Evolutionary conservation across 2,888 invertebrate genomes (phyloP).

Genomic region (Hipparchia semele): DNA sequence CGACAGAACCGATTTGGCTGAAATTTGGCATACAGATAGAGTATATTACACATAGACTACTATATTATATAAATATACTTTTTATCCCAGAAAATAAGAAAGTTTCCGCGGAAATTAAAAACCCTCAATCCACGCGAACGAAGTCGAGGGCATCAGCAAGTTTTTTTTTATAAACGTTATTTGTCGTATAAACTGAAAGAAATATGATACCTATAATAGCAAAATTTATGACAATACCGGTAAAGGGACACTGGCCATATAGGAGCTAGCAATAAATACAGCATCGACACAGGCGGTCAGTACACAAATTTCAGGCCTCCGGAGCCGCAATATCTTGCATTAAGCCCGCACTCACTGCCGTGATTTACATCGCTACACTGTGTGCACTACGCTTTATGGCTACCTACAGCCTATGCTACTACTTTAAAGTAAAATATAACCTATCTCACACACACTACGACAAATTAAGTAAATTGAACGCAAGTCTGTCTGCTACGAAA

Average conservation of each 20-base stretch:
- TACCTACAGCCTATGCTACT: constrained; percentile 10
- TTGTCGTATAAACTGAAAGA: constrained; percentile 1
- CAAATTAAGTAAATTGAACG: no score
- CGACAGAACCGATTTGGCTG: no score
- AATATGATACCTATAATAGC: not conserved
- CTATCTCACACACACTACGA: not conserved
- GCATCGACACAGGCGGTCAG: constrained; percentile 29
- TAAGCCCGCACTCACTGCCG: constrained; percentile 49
- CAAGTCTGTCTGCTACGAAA: no score
- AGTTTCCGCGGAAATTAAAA: no score
- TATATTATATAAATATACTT: no score
- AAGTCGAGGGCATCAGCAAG: no score
- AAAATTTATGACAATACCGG: constrained; percentile 5
- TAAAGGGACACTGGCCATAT: not conserved
- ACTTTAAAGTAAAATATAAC: constrained; percentile 7
- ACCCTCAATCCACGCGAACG: no score
- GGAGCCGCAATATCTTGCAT: constrained; percentile 33
- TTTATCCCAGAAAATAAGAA: no score
- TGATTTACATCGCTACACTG: constrained; percentile 58
- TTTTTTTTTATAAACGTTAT: no score
- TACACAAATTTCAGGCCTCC: constrained; percentile 37
- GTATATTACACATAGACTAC: no score
- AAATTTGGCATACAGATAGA: no score
- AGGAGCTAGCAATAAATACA: constrained; percentile 32
- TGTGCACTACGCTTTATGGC: constrained; percentile 34